Conservation (phyloP, 1,140 invertebrate genomes). For the Sogatella furcifera region DNA sequence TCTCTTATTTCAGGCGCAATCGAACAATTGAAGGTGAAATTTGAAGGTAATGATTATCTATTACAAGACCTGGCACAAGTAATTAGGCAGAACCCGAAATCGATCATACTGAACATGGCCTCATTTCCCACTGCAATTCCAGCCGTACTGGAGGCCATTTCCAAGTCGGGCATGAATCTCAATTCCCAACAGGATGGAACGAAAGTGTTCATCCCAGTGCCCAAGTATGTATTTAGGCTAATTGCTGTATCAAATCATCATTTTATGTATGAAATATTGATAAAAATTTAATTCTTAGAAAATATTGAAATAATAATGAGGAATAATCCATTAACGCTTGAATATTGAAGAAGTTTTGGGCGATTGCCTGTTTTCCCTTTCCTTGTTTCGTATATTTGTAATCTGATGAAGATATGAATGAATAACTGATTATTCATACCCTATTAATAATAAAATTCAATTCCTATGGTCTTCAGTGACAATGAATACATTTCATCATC, state of each 20-base stretch:
- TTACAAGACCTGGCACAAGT: conserved; percentile 86
- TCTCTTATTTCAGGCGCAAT: conserved; percentile 46
- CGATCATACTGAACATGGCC: conserved; percentile 69
- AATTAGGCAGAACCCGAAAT: conserved; percentile 73
- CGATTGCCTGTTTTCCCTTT: too few species aligned
- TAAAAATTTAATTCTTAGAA: too few species aligned
- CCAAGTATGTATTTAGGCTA: conserved; percentile 65
- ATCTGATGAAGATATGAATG: too few species aligned
- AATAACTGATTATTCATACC: too few species aligned
- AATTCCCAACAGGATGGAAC: conserved; percentile 93
- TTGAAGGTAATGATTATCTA: conserved; percentile 71
- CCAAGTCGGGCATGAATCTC: conserved; percentile 75
- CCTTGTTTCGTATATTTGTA: too few species aligned
- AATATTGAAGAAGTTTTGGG: too few species aligned
- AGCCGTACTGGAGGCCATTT: conserved; percentile 59
- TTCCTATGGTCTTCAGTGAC: too few species aligned
- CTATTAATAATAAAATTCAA: too few species aligned
- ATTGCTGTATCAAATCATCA: not conserved
- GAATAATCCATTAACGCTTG: too few species aligned
- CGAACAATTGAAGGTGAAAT: conserved; percentile 59
- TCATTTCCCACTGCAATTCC: conserved; percentile 76
- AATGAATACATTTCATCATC: too few species aligned
- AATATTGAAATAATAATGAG: too few species aligned
- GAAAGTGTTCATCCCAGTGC: conserved; percentile 73
- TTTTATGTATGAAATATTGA: too few species aligned